phyloP scores from a whole-genome alignment of 2,113 vertebrate species.

The Cathartes aura region DNA sequence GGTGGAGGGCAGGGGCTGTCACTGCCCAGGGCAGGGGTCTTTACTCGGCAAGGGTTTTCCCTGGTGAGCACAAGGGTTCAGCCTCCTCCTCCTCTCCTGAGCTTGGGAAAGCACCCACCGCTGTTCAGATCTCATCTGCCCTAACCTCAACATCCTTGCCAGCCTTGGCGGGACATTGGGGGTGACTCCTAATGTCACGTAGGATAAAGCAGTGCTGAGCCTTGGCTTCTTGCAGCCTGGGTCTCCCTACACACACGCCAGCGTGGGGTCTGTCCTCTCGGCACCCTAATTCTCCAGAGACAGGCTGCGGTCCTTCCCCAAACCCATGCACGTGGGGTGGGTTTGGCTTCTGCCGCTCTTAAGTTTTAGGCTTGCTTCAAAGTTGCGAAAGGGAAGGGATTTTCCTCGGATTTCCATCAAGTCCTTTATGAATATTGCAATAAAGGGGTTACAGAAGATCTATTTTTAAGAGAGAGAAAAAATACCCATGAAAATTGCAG shows the following conservation, averaged over 20 bases:
- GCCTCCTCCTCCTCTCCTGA: not conserved
- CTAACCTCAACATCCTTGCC: not conserved
- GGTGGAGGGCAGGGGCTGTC: not conserved
- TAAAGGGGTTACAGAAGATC: conserved; percentile 59
- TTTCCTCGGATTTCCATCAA: conserved; percentile 53
- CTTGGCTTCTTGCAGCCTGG: not conserved
- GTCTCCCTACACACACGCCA: rapidly evolving
- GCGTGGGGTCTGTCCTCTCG: not conserved
- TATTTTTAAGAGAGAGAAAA: conserved; percentile 64
- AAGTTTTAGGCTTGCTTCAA: conserved; percentile 2
- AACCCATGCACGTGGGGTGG: not conserved
- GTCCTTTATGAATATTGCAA: conserved; percentile 47
- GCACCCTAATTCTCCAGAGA: not conserved
- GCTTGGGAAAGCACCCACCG: not conserved
- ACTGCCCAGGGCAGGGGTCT: not conserved
- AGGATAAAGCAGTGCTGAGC: not conserved
- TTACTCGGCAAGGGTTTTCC: not conserved
- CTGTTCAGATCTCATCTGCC: not conserved
- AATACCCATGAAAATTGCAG: conserved; percentile 58
- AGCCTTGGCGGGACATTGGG: not conserved
- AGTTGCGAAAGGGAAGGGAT: conserved; percentile 31
- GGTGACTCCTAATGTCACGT: not conserved
- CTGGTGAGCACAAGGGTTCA: not conserved
- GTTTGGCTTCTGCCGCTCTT: not conserved
- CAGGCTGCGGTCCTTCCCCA: not conserved